Base-by-base conservation (phyloP, 2,797 vertebrate species). In the Manis pentadactyla region DNA sequence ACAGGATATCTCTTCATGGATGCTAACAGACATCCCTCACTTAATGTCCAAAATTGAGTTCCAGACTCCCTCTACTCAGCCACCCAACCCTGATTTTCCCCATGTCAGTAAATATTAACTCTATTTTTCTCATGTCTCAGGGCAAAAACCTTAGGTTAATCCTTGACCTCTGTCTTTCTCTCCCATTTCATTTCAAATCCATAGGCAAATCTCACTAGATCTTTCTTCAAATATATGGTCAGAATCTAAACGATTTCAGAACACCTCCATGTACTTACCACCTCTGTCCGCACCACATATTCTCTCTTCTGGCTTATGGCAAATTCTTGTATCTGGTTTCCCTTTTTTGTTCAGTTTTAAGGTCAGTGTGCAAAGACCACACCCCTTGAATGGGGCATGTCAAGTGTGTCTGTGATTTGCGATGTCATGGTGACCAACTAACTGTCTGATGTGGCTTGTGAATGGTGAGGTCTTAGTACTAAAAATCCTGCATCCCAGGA, bases 341-440 rank as follows among this genome's bases (percentile, higher is more conserved):
- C 55, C 15, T 46, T n/a, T 39, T 18, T 17, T 17, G 42, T 46
- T 46, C 46, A 46, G 46, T 46, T 10, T 46, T 46, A 46, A 46
- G 46, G 46, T 46, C 12, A 39, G 9, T 18, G n/a, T 25, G 7
- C 59, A 7, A 2, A 0, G 0, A 61, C 14, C 39, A 29, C 21
- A 23, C 2, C 0, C 4, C 3, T 23, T 17, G 4, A 2, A 3
- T 0, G 19, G 21, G 15, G 4, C 21, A 51, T 68, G 17, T 12
- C 15, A 23, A 7, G 4, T 8, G 8, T 74, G 9, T 75, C 14
- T 42, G 57, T 31, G 49, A 14, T 57, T 55, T 31, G 6, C 19
- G 18, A 18, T 5, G 18, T 49, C 4, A 29, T 9, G 68, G 78
- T 31, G 25, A 59, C 25, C 49, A 27, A 6, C 5, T 1, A 27